A percentile compares a stretch with the other conserved stretches of the same genome.
Evolutionary conservation across 2,113 vertebrate genomes (phyloP).

Genomic region (Coryphaenoides rupestris): DNA sequence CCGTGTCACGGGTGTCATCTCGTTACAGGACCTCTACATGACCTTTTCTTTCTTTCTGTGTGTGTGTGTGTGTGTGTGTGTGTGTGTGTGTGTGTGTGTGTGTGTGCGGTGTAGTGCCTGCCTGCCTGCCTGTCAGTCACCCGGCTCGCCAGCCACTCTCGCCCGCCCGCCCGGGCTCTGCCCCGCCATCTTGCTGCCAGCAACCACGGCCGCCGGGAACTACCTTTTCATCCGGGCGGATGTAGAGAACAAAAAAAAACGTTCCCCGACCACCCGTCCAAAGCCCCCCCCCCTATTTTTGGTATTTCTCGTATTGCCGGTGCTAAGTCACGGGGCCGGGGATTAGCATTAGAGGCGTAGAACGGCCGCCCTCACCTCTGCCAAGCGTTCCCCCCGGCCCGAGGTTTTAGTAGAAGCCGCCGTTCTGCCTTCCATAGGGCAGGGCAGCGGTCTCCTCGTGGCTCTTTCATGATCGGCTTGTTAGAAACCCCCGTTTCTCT

Average conservation of each 20-base stretch:
- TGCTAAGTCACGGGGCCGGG: slow-evolving; percentile 37
- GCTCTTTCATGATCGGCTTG: too few species aligned
- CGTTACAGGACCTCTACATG: slow-evolving; percentile 40
- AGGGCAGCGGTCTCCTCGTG: slow-evolving; percentile 32
- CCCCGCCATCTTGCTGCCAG: slow-evolving; percentile 49
- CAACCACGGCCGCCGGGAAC: slow-evolving; percentile 57
- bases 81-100: neutral
- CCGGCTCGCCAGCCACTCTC: neutral
- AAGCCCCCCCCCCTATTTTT: too few species aligned
- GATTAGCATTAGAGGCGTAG: slow-evolving; percentile 55
- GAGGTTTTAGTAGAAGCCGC: slow-evolving; percentile 23
- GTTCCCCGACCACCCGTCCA: too few species aligned
- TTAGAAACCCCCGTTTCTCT: neutral
- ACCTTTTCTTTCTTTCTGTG: slow-evolving; percentile 21
- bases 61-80: too few species aligned
- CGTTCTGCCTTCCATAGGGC: slow-evolving; percentile 28
- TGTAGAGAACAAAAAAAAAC: slow-evolving; percentile 58
- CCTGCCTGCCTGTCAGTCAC: slow-evolving; percentile 12
- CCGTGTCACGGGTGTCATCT: slow-evolving; percentile 45
- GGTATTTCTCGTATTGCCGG: slow-evolving; percentile 44
- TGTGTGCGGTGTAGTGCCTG: neutral
- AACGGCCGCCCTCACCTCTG: slow-evolving; percentile 49
- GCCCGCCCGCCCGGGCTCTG: slow-evolving; percentile 8
- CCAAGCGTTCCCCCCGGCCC: slow-evolving; percentile 44
- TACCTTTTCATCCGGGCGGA: slow-evolving; percentile 62